Base-by-base conservation (phyloP, 2,113 vertebrate genomes). In the Hippocampus zosterae region DNA sequence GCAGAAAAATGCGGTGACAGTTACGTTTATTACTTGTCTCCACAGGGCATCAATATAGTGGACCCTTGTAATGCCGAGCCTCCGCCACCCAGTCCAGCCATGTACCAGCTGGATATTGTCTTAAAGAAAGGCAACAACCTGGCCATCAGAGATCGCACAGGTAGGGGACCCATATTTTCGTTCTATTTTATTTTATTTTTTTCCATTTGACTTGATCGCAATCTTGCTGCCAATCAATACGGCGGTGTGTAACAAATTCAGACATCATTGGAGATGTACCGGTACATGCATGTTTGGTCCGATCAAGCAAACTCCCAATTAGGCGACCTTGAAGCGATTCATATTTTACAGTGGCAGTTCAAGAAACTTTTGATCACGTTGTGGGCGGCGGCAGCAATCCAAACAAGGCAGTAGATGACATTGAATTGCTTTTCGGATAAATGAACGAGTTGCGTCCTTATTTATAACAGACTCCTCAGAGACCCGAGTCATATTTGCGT, bases 81-180 rank as follows among this genome's bases (percentile, higher is more conserved):
- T 33, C 77, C 65, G 12, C 84, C 90, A 55, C 82, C 83, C 7
- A 89, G 92, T 65, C 91, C 94, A 77, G 89, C 92, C 82, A 96
- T 97, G 94, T 98, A 95, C 92, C 96, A 96, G 85, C 67, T 98
- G 93, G 95, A 96, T n/a, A 71, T 98, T 72, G 90, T 94, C 78
- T 89, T 98, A 63, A 95, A 90, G 90, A 95, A 92, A 90, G 96
- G 96, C 85, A 93, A 93, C 77, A 94, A 94, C 87, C 91, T 98
- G 79, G 96, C 96, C 82, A 96, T 95, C 72, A 91, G 95, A 42
- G 96, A 98, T 86, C 90, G 96, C 72, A 95, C 95, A 91, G 96
- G 96, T 98, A 92, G 85, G 90, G 66, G 52, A 29, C 71, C n/a
- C n/a, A 5, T 48, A 72, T 70, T 3, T 44, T 61, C 10, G 68